Evolutionary conservation across 2,888 invertebrate genomes (phyloP).

Genomic region (Sphinx pinastri): DNA sequence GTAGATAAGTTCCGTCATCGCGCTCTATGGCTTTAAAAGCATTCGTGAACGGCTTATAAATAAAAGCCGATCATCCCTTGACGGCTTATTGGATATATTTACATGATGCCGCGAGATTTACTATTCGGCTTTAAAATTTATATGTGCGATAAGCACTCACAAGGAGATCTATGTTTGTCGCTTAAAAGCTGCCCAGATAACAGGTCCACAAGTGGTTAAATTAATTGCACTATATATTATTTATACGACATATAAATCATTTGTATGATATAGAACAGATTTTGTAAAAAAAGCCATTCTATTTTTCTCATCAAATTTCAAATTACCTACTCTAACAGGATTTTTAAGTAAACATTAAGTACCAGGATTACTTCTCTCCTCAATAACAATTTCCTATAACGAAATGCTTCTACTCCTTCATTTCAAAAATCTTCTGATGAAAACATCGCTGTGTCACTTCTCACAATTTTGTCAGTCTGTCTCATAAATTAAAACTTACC

Average conservation of each 20-base stretch:
- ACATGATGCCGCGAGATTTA: constrained; percentile 5
- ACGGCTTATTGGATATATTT: constrained; percentile 22
- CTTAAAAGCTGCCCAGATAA: constrained; percentile 2
- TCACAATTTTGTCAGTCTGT: neutral
- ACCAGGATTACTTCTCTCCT: too few relatives aligned
- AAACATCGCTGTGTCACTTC: too few relatives aligned
- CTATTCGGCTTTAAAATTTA: constrained; percentile 15
- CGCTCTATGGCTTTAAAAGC: constrained; percentile 48
- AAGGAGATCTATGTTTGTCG: constrained; percentile 11
- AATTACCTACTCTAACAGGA: too few relatives aligned
- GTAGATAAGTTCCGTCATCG: constrained; percentile 65
- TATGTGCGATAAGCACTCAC: constrained; percentile 2
- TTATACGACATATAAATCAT: neutral
- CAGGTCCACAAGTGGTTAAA: too few relatives aligned
- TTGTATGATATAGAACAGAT: too few relatives aligned
- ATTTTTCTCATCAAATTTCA: too few relatives aligned
- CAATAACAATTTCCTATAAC: too few relatives aligned
- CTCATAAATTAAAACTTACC: constrained; percentile 80
- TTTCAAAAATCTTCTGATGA: too few relatives aligned
- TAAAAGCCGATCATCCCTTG: constrained; percentile 25
- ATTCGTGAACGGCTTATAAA: constrained; percentile 40
- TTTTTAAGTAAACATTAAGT: too few relatives aligned
- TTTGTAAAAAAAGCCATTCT: too few relatives aligned
- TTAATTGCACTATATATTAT: neutral
- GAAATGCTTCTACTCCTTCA: too few relatives aligned